A percentile compares a stretch with the other conserved stretches of the same genome.
Conservation (phyloP, 2,888 invertebrate species). For the Loripinus fragilis region DNA sequence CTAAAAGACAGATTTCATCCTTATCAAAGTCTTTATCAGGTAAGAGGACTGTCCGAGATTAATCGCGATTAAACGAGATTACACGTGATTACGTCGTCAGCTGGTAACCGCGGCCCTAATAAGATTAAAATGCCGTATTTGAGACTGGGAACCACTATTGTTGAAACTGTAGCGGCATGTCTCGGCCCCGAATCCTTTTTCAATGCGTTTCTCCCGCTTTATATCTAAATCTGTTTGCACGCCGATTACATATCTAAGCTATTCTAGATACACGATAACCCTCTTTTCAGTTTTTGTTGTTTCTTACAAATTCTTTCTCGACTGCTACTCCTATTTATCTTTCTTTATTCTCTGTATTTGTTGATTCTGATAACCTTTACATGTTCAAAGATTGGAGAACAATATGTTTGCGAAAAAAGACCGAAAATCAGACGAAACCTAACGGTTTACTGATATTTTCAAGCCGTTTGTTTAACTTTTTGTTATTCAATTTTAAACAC, state of each 20-base stretch:
- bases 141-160: neutral
- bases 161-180: constrained; percentile 2
- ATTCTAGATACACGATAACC: constrained; percentile 9
- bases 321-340: neutral
- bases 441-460: no score
- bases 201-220: neutral
- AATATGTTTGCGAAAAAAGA: neutral
- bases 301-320: constrained; percentile 11
- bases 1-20: constrained; percentile 49
- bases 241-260: constrained; percentile 1
- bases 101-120: neutral
- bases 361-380: neutral
- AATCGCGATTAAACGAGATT: constrained; percentile 43
- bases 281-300: constrained; percentile 7
- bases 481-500: no score
- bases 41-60: constrained; percentile 57
- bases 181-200: neutral
- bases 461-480: no score
- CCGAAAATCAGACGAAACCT: neutral
- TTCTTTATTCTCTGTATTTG: neutral
- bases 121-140: neutral
- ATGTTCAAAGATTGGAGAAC: constrained; percentile 1
- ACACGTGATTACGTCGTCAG: constrained; percentile 35
- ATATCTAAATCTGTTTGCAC: constrained; percentile 1
- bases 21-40: constrained; percentile 49